Evolutionary conservation across 2,797 vertebrate genomes (phyloP).

Genomic region (Diglossa cyanea): DNA sequence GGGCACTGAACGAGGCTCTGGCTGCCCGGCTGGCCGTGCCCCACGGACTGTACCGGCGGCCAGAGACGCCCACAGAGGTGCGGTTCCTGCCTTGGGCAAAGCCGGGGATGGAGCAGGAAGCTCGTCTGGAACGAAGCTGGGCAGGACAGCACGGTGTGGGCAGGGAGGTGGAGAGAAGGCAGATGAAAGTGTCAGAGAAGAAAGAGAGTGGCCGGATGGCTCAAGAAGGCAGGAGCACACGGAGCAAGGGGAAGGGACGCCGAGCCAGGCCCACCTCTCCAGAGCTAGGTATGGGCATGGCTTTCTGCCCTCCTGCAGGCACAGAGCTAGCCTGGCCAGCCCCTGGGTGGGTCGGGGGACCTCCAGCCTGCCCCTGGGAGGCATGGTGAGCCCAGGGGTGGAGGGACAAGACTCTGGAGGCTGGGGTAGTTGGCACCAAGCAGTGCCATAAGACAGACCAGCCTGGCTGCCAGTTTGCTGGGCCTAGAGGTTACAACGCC

Average conservation of each 20-base stretch:
- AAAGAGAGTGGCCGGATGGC: constrained; percentile 71
- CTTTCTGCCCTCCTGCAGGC: neutral
- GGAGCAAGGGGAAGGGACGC: constrained; percentile 86
- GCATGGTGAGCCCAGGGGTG: fast-evolving
- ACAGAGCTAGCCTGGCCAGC: neutral
- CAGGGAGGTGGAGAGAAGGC: constrained; percentile 61
- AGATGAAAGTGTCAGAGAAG: constrained; percentile 70
- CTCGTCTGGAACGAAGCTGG: constrained; percentile 69
- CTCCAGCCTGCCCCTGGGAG: neutral
- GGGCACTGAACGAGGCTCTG: neutral
- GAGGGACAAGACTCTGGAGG: fast-evolving
- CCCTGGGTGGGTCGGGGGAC: neutral
- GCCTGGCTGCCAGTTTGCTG: neutral
- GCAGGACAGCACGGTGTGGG: neutral
- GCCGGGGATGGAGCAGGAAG: constrained; percentile 61
- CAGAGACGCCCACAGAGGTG: constrained; percentile 37
- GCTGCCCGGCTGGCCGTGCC: constrained; percentile 55
- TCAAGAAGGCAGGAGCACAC: constrained; percentile 68
- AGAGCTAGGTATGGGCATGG: constrained; percentile 84
- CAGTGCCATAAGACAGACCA: neutral
- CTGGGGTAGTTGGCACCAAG: neutral
- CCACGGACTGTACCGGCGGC: constrained; percentile 55
- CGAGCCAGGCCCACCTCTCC: constrained; percentile 88
- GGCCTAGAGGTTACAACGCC: neutral
- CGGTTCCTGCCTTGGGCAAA: constrained; percentile 75